A percentile compares a stretch with the other conserved stretches of the same genome.
These are phyloP conservation scores for Saturnia pavonia DNA, from an alignment of 2,888 invertebrate genomes.

Conservation along the genomic window DNA sequence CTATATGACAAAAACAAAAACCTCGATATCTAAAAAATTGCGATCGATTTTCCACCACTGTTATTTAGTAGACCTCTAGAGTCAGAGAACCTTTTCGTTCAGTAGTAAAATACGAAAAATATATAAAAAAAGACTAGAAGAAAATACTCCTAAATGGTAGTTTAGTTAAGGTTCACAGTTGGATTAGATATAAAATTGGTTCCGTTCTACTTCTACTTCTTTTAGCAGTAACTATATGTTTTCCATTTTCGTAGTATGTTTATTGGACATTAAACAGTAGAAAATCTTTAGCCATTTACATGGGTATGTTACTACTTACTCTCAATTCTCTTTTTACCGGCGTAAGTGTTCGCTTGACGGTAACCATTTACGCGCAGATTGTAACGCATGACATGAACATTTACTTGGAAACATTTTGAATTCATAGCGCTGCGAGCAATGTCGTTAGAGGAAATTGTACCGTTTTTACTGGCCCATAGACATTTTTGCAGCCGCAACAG, in stretches of 20 bases:
- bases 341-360: background rate
- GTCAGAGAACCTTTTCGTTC: too few species aligned
- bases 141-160: too few species aligned
- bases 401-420: background rate
- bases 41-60: too few species aligned
- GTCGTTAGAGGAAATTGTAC: constrained; percentile 12
- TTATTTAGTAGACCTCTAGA: too few species aligned
- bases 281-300: background rate
- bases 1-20: background rate
- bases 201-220: too few species aligned
- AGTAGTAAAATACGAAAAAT: too few species aligned
- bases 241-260: too few species aligned
- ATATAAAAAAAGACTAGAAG: too few species aligned
- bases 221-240: too few species aligned
- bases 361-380: background rate
- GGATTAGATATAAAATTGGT: too few species aligned
- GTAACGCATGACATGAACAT: background rate
- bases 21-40: too few species aligned
- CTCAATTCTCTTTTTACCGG: background rate
- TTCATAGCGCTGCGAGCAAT: background rate
- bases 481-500: background rate
- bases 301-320: background rate
- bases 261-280: background rate
- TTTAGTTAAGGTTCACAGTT: too few species aligned
- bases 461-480: constrained; percentile 8